Percentiles rank a stretch among this genome's conserved stretches.
Conservation (phyloP, 2,113 vertebrate species). For the Phylloscopus whistleri region DNA sequence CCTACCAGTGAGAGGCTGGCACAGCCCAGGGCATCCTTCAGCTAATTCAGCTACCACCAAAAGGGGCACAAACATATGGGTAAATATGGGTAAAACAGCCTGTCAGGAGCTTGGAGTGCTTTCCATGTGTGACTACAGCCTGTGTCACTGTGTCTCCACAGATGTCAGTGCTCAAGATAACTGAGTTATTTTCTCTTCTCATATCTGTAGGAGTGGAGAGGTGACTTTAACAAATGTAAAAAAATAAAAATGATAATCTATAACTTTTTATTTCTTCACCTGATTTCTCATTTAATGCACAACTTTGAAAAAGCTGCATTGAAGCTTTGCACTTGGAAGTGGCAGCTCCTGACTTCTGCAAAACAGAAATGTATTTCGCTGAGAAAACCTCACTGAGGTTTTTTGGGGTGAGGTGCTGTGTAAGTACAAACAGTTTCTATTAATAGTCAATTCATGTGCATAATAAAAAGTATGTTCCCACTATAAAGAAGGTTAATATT, state of each 20-base stretch:
- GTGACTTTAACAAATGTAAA: neutral
- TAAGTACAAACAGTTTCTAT: conserved; percentile 48
- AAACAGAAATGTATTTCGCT: neutral
- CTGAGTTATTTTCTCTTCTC: neutral
- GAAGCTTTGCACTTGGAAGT: neutral
- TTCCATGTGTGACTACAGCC: neutral
- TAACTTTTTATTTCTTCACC: neutral
- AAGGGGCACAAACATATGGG: neutral
- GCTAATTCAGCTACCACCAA: neutral
- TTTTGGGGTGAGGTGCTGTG: neutral
- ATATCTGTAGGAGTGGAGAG: neutral
- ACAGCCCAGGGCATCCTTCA: neutral
- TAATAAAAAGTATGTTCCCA: conserved; percentile 40
- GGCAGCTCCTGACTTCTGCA: neutral
- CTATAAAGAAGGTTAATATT: conserved; percentile 43
- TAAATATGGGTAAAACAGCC: neutral
- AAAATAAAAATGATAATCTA: neutral
- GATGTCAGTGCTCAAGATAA: neutral
- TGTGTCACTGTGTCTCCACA: neutral
- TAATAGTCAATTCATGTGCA: conserved; percentile 47
- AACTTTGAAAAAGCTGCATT: neutral
- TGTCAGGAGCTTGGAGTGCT: neutral
- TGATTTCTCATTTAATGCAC: neutral
- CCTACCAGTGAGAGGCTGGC: neutral
- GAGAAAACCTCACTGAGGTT: neutral